phyloP scores from a whole-genome alignment of 2,797 vertebrate genomes.

The Onychomys leucogaster region DNA sequence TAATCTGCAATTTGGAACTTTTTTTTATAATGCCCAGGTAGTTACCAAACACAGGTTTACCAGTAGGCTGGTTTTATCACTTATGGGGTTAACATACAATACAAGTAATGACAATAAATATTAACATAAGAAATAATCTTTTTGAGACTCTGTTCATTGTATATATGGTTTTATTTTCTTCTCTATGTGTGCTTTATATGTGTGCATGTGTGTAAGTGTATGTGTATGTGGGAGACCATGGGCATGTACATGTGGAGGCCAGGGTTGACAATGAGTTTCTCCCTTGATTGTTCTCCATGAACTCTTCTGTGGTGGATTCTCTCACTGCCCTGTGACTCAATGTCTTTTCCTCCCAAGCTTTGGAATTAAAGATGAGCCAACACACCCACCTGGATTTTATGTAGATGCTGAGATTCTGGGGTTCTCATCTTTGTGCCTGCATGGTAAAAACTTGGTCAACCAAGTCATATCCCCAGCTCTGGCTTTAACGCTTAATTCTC shows the following conservation, averaged over 20 bases:
- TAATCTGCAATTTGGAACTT: neutral
- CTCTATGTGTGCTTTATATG: neutral
- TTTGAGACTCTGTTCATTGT: neutral
- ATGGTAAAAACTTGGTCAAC: neutral
- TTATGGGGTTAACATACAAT: neutral
- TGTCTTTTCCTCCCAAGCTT: neutral
- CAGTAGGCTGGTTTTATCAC: neutral
- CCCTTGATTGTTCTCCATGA: neutral
- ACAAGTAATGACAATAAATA: neutral
- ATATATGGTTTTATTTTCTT: neutral
- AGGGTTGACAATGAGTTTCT: neutral
- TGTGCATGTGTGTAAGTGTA: too few relatives aligned
- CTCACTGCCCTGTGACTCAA: neutral
- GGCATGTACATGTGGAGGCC: too few relatives aligned
- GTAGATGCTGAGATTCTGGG: neutral
- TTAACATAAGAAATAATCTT: neutral
- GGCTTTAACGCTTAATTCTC: neutral
- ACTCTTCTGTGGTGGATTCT: neutral
- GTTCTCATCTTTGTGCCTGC: neutral
- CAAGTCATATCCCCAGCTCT: too few relatives aligned
- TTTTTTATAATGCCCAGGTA: neutral
- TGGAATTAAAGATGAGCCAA: neutral
- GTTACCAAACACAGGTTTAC: neutral
- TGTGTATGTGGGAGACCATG: neutral
- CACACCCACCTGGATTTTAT: neutral